Conservation (phyloP, 2,888 invertebrate genomes). For the Patella pellucida region DNA sequence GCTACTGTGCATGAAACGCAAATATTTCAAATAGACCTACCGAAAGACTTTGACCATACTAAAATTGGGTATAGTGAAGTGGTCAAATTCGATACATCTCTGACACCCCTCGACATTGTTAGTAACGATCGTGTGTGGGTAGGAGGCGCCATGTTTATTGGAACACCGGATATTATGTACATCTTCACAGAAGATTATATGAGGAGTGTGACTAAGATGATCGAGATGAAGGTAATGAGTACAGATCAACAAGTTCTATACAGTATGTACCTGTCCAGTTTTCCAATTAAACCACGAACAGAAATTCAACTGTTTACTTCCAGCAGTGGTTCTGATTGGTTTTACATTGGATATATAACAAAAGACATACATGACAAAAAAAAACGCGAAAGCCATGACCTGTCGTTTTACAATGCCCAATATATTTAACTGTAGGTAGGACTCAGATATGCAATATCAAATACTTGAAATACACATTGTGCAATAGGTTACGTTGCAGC, state of each 20-base stretch:
- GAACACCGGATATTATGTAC: constrained; percentile 46
- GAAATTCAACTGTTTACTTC: constrained; percentile 44
- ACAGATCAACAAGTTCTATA: constrained; percentile 63
- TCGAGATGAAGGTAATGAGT: constrained; percentile 50
- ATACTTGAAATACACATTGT: too few species aligned
- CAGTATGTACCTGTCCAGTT: constrained; percentile 46
- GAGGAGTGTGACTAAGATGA: constrained; percentile 38
- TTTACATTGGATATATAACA: constrained; percentile 53
- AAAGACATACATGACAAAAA: constrained; percentile 30
- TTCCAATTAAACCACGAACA: constrained; percentile 37
- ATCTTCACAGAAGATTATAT: constrained; percentile 53
- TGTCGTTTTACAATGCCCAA: too few species aligned
- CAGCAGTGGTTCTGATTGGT: constrained; percentile 47
- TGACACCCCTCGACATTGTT: constrained; percentile 44
- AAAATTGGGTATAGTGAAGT: constrained; percentile 43
- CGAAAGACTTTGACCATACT: constrained; percentile 41
- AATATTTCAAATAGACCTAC: constrained; percentile 38
- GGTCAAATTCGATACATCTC: constrained; percentile 18
- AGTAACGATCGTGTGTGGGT: constrained; percentile 53
- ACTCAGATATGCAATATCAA: too few species aligned
- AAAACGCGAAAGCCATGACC: too few species aligned
- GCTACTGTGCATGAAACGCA: constrained; percentile 37
- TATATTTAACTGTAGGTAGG: too few species aligned
- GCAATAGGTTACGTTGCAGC: too few species aligned
- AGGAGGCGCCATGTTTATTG: constrained; percentile 60